Percentiles rank a stretch among this genome's conserved stretches.
phyloP scores from a whole-genome alignment of 2,888 invertebrate species.

The Ditula angustiorana region DNA sequence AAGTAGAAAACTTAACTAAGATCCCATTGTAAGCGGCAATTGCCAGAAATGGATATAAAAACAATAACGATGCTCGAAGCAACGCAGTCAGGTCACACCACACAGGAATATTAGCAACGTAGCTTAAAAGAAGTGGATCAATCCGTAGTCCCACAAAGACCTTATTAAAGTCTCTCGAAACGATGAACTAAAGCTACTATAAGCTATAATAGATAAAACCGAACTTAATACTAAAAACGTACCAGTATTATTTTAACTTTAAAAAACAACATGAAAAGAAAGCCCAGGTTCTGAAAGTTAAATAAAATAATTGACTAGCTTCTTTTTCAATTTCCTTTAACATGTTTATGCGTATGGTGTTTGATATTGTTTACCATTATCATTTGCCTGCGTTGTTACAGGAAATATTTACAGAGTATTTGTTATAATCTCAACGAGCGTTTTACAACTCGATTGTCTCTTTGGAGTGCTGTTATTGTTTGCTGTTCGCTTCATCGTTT shows the following conservation, averaged over 20 bases:
- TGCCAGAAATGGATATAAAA: conserved; percentile 8
- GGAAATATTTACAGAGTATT: conserved; percentile 8
- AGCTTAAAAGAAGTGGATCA: background rate
- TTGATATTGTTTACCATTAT: conserved; percentile 10
- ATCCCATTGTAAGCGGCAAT: no score
- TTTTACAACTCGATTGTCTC: conserved; percentile 9
- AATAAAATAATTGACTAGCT: background rate
- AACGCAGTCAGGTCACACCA: background rate
- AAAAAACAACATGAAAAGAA: no score
- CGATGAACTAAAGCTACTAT: no score
- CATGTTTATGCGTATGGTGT: no score
- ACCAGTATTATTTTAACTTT: no score
- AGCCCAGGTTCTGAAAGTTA: no score
- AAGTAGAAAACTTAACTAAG: no score
- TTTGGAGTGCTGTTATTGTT: conserved; percentile 15
- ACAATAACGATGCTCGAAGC: background rate
- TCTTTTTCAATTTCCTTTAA: background rate
- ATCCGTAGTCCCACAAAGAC: no score
- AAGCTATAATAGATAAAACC: no score
- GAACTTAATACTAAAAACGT: no score
- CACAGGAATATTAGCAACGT: background rate
- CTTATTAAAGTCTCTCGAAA: no score
- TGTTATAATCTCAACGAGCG: conserved; percentile 14
- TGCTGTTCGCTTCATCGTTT: conserved; percentile 22
- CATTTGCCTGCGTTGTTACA: background rate